Evolutionary conservation across 2,113 vertebrate species (phyloP).

Genomic region (Leucosticte australis): DNA sequence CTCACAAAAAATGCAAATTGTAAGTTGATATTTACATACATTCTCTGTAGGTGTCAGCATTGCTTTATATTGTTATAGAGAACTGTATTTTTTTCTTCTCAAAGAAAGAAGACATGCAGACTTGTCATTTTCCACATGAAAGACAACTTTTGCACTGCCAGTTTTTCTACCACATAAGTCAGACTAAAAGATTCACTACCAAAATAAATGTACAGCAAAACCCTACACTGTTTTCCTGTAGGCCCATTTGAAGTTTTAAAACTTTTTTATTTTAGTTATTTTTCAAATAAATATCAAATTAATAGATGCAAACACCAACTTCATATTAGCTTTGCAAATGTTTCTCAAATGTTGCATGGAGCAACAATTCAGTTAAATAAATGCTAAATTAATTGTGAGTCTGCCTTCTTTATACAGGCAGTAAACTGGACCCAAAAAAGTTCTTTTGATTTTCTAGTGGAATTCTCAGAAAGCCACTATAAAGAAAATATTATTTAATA

Average conservation of each 20-base stretch:
- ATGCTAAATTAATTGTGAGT: background rate
- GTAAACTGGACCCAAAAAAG: background rate
- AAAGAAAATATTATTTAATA: background rate
- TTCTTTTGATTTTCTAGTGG: background rate
- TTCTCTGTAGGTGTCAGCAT: conserved; percentile 77
- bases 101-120: background rate
- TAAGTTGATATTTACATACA: conserved; percentile 62
- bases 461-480: background rate
- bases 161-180: background rate
- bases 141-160: background rate
- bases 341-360: background rate
- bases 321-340: background rate
- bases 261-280: background rate
- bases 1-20: conserved; percentile 3
- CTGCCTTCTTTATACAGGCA: background rate
- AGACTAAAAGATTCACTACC: background rate
- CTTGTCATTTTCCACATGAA: background rate
- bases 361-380: background rate
- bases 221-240: background rate
- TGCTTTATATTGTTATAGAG: conserved; percentile 61
- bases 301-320: background rate
- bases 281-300: background rate
- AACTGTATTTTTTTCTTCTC: conserved; percentile 47
- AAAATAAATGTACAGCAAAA: background rate
- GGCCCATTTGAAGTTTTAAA: background rate